phyloP scores from a whole-genome alignment of 53 echinoderm and acorn worm genomes.

The Antedon mediterranea region DNA sequence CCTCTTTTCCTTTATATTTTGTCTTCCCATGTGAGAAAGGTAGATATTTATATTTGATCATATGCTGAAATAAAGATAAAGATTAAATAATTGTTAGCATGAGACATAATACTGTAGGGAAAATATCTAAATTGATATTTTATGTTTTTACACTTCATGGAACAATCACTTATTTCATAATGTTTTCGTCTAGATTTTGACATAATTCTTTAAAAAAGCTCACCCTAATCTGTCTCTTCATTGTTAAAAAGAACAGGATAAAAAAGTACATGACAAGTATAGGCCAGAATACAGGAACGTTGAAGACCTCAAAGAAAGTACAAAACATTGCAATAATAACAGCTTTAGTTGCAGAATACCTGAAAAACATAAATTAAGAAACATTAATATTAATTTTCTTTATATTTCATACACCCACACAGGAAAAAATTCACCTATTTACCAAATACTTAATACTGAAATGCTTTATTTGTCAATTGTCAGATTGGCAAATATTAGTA shows the following conservation, averaged over 20 bases:
- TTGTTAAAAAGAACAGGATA: slow-evolving; percentile 90
- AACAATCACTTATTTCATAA: too few relatives aligned
- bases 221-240: slow-evolving; percentile 99
- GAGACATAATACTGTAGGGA: too few relatives aligned
- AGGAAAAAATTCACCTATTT: too few relatives aligned
- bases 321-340: slow-evolving; percentile 60
- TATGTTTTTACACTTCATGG: too few relatives aligned
- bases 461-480: too few relatives aligned
- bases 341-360: slow-evolving; percentile 85
- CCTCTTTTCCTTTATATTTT: slow-evolving; percentile 97
- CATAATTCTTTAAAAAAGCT: background rate
- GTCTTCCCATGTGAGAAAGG: slow-evolving; percentile 86
- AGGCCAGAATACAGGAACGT: slow-evolving; percentile 98
- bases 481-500: too few relatives aligned
- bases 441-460: too few relatives aligned
- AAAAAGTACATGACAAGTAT: slow-evolving; percentile 97
- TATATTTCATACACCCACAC: too few relatives aligned
- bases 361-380: slow-evolving; percentile 9
- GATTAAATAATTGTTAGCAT: too few relatives aligned
- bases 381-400: too few relatives aligned
- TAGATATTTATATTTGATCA: slow-evolving; percentile 85
- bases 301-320: slow-evolving; percentile 87
- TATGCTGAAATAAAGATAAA: slow-evolving; percentile 49
- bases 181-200: too few relatives aligned
- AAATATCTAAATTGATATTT: too few relatives aligned